phyloP scores from a whole-genome alignment of 2,888 invertebrate genomes.

The Euspilapteryx auroguttella region DNA sequence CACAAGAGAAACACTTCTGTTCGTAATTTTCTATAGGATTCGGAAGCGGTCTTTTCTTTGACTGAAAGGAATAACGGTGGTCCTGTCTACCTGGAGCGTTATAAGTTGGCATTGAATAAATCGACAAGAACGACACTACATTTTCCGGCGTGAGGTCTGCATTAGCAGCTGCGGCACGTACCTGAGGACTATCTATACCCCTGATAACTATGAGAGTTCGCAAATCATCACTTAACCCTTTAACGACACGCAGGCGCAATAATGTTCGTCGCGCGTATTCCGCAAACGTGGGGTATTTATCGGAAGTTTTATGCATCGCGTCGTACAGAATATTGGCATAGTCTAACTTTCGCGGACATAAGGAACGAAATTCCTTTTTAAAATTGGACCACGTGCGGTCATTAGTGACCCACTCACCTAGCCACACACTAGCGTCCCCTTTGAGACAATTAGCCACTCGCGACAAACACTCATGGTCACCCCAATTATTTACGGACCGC shows the following conservation, averaged over 20 bases:
- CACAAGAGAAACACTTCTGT: no score
- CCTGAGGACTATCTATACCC: background rate
- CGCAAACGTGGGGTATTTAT: background rate
- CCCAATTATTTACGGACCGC: no score
- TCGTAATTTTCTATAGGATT: background rate
- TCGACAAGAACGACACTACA: background rate
- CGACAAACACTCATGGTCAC: conserved; percentile 4
- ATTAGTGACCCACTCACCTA: conserved; percentile 1
- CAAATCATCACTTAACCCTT: background rate
- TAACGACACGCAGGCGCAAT: background rate
- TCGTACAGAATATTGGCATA: conserved; percentile 3
- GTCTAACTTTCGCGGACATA: conserved; percentile 4
- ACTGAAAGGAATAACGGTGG: no score
- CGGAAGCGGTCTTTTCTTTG: no score
- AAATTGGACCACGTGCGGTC: conserved; percentile 5
- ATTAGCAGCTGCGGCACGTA: background rate
- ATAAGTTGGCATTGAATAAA: background rate
- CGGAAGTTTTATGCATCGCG: background rate
- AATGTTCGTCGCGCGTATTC: background rate
- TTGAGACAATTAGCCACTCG: conserved; percentile 2
- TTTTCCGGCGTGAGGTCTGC: background rate
- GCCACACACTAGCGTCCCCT: conserved; percentile 2
- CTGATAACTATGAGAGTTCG: background rate
- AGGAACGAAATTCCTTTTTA: conserved; percentile 2
- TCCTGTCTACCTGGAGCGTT: background rate